These are phyloP conservation scores for Cryptocephalus moraei DNA, from an alignment of 2,888 invertebrate species.

Conservation along the genomic window DNA sequence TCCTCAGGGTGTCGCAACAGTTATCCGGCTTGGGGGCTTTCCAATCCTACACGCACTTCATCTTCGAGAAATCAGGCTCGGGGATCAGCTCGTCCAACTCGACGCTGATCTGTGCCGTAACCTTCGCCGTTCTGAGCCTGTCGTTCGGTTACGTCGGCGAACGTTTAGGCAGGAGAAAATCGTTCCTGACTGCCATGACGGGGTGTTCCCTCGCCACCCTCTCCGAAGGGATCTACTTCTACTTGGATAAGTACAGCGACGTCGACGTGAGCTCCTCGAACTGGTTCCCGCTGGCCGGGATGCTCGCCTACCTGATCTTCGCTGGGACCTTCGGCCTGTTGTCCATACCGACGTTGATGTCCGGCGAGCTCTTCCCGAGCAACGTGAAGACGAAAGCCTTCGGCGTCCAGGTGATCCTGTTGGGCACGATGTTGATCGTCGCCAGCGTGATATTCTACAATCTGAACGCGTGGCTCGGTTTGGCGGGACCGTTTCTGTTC, in stretches of 20 bases:
- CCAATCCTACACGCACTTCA: constrained; percentile 21
- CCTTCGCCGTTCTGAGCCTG: constrained; percentile 12
- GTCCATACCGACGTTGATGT: constrained; percentile 23
- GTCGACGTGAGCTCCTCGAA: constrained; percentile 15
- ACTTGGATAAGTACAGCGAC: constrained; percentile 12
- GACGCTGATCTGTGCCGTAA: constrained; percentile 12
- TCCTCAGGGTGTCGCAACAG: constrained; percentile 23
- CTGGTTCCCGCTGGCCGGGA: constrained; percentile 25
- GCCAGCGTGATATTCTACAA: constrained; percentile 26
- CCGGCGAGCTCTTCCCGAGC: constrained; percentile 26
- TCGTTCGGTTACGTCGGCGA: constrained; percentile 16
- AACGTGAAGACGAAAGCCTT: constrained; percentile 24
- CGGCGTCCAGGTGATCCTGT: constrained; percentile 18
- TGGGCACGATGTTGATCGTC: constrained; percentile 8
- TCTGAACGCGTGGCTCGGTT: constrained; percentile 20
- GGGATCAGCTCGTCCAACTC: constrained; percentile 19
- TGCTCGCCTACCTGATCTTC: constrained; percentile 20
- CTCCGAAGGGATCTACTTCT: constrained; percentile 18
- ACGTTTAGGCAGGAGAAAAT: constrained; percentile 17
- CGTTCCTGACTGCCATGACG: constrained; percentile 19
- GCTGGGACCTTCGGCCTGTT: constrained; percentile 20
- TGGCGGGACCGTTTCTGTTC: constrained; percentile 16
- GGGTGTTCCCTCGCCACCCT: constrained; percentile 16
- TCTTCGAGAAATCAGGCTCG: constrained; percentile 26
- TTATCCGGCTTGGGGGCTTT: constrained; percentile 22